Percentiles rank a stretch among this genome's conserved stretches.
These are phyloP conservation scores for Crocidura indochinensis DNA, from an alignment of 2,797 vertebrate genomes.

Conservation along the genomic window DNA sequence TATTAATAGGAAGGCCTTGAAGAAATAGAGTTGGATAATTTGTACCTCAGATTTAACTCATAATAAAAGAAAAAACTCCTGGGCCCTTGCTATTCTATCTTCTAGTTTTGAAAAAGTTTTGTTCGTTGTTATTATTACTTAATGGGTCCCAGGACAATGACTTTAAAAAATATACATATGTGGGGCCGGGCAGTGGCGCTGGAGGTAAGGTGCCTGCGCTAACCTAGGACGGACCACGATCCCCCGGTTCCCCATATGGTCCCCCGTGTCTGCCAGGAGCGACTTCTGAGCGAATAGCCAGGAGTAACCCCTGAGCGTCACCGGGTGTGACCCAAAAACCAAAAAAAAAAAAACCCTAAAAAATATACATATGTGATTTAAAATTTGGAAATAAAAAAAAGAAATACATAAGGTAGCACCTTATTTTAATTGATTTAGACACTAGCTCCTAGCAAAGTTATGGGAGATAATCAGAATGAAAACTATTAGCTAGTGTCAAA, in stretches of 20 bases:
- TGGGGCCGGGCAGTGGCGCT: too few species aligned
- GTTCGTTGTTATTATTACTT: background rate
- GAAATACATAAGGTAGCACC: background rate
- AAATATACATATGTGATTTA: background rate
- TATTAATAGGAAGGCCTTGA: background rate
- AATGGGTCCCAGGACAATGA: background rate
- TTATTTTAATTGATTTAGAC: conserved; percentile 19
- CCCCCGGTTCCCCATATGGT: too few species aligned
- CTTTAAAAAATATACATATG: background rate
- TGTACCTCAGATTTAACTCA: background rate
- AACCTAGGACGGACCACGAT: too few species aligned
- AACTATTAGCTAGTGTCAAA: conserved; percentile 15
- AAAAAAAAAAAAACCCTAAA: too few species aligned
- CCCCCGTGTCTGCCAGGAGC: too few species aligned
- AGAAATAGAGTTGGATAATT: background rate
- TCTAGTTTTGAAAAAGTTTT: background rate
- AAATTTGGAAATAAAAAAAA: background rate
- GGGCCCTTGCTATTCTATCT: accelerated
- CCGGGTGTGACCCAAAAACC: too few species aligned
- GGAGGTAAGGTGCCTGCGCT: too few species aligned
- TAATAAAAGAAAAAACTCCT: background rate
- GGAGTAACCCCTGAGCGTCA: too few species aligned
- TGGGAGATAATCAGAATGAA: background rate
- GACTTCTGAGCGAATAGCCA: too few species aligned
- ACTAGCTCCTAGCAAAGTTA: background rate